These are phyloP conservation scores for Trialeurodes vaporariorum DNA, from an alignment of 1,140 invertebrate species.

Conservation along the genomic window DNA sequence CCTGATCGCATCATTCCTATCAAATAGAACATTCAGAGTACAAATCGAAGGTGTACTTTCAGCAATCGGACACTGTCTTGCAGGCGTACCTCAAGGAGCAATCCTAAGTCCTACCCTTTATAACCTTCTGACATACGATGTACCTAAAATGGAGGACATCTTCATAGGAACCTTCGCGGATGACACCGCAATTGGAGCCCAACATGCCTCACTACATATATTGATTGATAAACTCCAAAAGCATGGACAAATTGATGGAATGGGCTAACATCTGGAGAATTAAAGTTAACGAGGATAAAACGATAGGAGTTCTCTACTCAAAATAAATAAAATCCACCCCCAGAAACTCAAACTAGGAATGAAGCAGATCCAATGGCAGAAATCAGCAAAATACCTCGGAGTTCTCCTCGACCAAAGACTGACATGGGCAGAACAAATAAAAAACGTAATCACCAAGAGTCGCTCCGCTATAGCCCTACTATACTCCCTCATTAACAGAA, in stretches of 20 bases:
- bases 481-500: neutral
- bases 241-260: neutral
- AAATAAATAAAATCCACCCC: constrained; percentile 3
- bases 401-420: constrained; percentile 8
- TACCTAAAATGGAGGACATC: neutral
- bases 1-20: constrained; percentile 13
- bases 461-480: neutral
- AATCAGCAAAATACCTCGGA: constrained; percentile 5
- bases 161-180: constrained; percentile 10
- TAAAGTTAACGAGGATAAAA: constrained; percentile 4
- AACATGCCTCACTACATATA: neutral
- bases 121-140: constrained; percentile 8
- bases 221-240: neutral
- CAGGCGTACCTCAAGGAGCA: constrained; percentile 18
- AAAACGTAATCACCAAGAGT: neutral
- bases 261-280: constrained; percentile 7
- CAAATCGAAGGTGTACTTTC: constrained; percentile 4
- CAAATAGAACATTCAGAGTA: constrained; percentile 4
- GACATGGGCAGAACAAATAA: neutral
- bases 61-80: neutral
- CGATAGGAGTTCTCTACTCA: constrained; percentile 7
- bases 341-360: neutral
- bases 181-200: constrained; percentile 8
- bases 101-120: constrained; percentile 11
- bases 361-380: neutral